Conservation (phyloP, 2,113 vertebrate species). For the Clupea harengus region DNA sequence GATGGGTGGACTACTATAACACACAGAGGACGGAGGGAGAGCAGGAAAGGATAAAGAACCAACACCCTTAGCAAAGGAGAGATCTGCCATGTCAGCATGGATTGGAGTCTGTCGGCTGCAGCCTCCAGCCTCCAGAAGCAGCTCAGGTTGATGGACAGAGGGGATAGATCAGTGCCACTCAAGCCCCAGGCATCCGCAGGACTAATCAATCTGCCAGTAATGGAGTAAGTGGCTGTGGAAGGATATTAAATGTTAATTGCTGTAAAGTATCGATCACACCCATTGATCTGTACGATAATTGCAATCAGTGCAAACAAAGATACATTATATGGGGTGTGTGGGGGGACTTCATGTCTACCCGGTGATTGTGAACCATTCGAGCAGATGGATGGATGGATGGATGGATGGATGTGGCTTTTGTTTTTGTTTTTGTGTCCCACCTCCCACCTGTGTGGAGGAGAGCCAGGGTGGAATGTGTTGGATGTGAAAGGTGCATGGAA, state of each 20-base stretch:
- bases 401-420: constrained; percentile 31
- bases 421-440: neutral
- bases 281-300: constrained; percentile 72
- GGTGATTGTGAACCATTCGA: neutral
- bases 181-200: constrained; percentile 54
- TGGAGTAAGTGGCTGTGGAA: constrained; percentile 77
- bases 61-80: neutral
- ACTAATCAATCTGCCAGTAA: constrained; percentile 78
- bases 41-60: neutral
- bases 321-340: constrained; percentile 57
- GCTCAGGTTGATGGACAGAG: constrained; percentile 64
- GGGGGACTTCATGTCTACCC: neutral
- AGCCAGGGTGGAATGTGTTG: neutral
- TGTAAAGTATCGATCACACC: constrained; percentile 73
- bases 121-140: constrained; percentile 24
- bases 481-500: neutral
- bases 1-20: neutral
- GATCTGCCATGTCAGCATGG: neutral
- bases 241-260: constrained; percentile 82
- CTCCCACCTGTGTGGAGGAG: neutral
- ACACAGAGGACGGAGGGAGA: neutral
- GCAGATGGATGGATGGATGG: constrained; percentile 52
- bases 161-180: constrained; percentile 64
- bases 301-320: constrained; percentile 74
- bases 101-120: constrained; percentile 50